Evolutionary conservation across 2,888 invertebrate species (phyloP).

Genomic region (Philaethria dido): DNA sequence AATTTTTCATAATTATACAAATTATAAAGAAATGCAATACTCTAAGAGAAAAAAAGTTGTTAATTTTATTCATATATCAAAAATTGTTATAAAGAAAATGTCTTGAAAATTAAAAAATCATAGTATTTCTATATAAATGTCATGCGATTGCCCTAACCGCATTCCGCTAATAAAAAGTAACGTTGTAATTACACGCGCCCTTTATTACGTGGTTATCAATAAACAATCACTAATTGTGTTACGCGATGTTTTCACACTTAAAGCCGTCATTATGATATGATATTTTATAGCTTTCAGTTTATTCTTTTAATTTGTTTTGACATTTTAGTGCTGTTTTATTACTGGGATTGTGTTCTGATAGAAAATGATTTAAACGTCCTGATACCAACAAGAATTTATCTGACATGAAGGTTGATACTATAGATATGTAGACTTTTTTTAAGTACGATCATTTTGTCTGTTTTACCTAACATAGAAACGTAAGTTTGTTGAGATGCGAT

Average conservation of each 20-base stretch:
- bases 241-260: conserved; percentile 41
- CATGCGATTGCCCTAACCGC: conserved; percentile 40
- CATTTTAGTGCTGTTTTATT: background rate
- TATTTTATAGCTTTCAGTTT: conserved; percentile 17
- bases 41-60: too few relatives aligned
- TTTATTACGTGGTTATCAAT: conserved; percentile 44
- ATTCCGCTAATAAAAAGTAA: conserved; percentile 48
- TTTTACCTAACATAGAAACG: background rate
- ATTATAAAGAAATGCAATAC: too few relatives aligned
- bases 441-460: background rate
- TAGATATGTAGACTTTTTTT: background rate
- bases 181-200: conserved; percentile 44
- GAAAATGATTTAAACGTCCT: too few relatives aligned
- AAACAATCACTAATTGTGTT: conserved; percentile 41
- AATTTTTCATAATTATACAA: background rate
- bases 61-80: too few relatives aligned
- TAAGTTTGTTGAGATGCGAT: background rate
- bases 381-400: too few relatives aligned
- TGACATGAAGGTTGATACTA: background rate
- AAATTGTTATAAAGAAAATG: background rate
- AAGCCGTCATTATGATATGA: conserved; percentile 33
- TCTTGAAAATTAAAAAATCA: background rate
- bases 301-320: background rate
- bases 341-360: background rate
- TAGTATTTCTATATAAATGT: conserved; percentile 27